Base-by-base conservation (phyloP, 2,113 vertebrate species). In the Lonchura striata region DNA sequence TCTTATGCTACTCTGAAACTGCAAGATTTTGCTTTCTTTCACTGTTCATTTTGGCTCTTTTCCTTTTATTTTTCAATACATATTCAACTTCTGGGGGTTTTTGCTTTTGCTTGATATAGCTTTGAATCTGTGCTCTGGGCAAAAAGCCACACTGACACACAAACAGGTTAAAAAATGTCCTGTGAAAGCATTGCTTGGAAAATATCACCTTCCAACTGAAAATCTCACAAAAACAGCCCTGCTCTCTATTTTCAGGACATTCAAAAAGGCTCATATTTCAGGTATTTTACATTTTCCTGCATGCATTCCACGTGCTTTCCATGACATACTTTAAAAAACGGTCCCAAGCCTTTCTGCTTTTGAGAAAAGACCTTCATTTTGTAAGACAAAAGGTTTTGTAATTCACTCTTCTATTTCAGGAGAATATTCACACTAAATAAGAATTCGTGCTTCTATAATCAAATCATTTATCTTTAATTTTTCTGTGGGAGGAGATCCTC, bases 401-500 rank as follows among this genome's bases (percentile, higher is more conserved):
- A 86, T 82, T 92, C 81, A 74, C 64, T 82, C 35, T 91, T 94
- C 94, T 95, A 91, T 94, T 96, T 95, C 74, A 94, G 81, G 86
- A 78, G 46, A 87, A 92, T 61, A 50, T 76, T 95, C 91, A 41
- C 46, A 64, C 83, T 47, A 94, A 95, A 94, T 94, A 95, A 71
- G 91, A 82, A 92, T 86, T 86, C 57, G 0, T 91, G 85, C 79
- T 88, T 91, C 83, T 90, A 81, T 77, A 95, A 82, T 49, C 41
- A 88, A 91, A 80, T 77, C 39, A 1, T 90, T 95, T 88, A 85
- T 88, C 87, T 95, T 96, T 85, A 80, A 82, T 70, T 83, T 93
- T 92, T 95, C 93, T 92, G 82, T 94, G 64, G 94, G 95, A 95
- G 90, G 87, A 93, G 54, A 95, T 89, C 65, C 92, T 93, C 82